Evolutionary conservation across 1,140 invertebrate genomes (phyloP), one percentile per base, ranked within the genome.

Genomic region (Saccostrea echinata): DNA sequence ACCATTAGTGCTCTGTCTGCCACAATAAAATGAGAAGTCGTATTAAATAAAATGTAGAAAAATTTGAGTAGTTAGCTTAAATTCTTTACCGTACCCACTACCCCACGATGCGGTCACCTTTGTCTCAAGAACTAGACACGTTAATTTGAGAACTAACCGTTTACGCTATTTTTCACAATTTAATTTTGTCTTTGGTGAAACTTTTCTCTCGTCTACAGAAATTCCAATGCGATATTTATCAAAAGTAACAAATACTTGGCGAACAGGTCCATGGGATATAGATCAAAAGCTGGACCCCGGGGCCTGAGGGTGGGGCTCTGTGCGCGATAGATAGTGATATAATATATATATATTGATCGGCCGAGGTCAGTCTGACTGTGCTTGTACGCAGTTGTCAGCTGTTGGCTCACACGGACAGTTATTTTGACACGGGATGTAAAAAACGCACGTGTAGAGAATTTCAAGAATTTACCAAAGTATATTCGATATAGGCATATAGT

Each of bases 111-210:
- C n/a, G 18, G 16, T 6, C 21, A 18, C 6, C 18, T 61, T 61
- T 61, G 68, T 76, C 30, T 27, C 24, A 76, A 76, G 8, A 16
- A 35, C 27, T 27, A 76, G 68, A 76, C 68, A 33, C 12, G 30
- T 27, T 30, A 76, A 76, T 76, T 76, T 76, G 68, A 76, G 68
- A 76, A 76, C 27, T 76, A 27, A 76, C 30, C 68, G 68, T 76
- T 76, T 33, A 76, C 68, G 68, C 68, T 33, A 76, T 30, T 76
- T 76, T 33, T 76, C 68, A 33, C 68, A 13, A 76, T 24, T 30
- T 76, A 76, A 76, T 76, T 76, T 76, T 76, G 11, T 76, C 68
- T 76, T 27, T 16, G 27, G 27, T 76, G 68, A 76, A 76, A 76
- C 33, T 76, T 27, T 76, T 76, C 68, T 76, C 13, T 30, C 30